Evolutionary conservation across 37 sponge, comb jelly and placozoan genomes (phyloP), one percentile per base, ranked within the genome.

Genomic region (Ephydatia muelleri): DNA sequence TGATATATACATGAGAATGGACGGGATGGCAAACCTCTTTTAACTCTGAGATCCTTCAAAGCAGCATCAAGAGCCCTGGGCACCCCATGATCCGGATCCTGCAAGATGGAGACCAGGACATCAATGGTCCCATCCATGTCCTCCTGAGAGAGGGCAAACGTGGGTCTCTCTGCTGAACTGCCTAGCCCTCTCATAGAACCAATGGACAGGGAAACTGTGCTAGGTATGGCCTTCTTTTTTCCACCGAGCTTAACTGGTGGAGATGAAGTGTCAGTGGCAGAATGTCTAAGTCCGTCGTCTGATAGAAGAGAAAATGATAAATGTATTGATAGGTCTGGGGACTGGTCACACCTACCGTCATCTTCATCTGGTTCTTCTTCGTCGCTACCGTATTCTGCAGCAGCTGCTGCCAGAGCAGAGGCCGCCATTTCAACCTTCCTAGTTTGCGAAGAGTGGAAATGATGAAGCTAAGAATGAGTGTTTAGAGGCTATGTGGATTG

Each of bases 71-170:
- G 36, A 25, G 90, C 88, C 23, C 93, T 47, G 0, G 83, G 83
- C 1, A 75, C 93, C 28, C 93, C 93, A 22, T 75, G n/a, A 70
- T 93, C 93, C 1, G 93, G 93, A 29, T 93, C 89, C 71, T 93
- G 93, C n/a, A 93, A 57, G 5, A 93, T 38, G 28, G 79, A 65
- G 8, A 89, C 73, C 68, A 93, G 70, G 5, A 83, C 85, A 23
- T 93, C 89, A 49, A 92, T 64, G 2, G 88, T 84, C 27, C 81
- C 23, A n/a, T 81, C 88, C 48, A 74, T 5, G 9, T 48, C 40
- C 0, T 33, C 28, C 66, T 19, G 23, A 11, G 66, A 27, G 19
- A 34, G 57, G 16, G 57, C 9, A 21, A 57, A 57, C 14, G 12
- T 11, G 9, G 57, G 57, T 57, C 16, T 5, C 19, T 14, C 16